phyloP scores from a whole-genome alignment of 2,888 invertebrate genomes.

The Hirtodrosophila trivittata region DNA sequence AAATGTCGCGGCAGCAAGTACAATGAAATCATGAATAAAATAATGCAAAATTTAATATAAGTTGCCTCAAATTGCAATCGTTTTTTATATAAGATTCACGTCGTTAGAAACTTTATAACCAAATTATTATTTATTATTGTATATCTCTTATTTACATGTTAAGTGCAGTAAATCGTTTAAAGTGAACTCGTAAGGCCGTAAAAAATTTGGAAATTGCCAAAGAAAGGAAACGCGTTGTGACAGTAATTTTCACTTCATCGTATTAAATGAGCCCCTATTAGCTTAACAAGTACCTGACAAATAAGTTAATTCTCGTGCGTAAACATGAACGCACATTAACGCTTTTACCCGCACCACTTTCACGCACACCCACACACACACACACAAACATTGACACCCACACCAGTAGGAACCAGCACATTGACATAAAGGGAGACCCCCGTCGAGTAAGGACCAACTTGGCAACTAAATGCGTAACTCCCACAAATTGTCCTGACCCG shows the following conservation, averaged over 20 bases:
- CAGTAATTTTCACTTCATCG: constrained; percentile 73
- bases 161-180: constrained; percentile 1
- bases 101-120: no score
- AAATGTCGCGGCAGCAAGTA: no score
- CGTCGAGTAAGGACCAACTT: constrained; percentile 22
- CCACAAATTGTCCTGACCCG: background rate
- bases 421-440: constrained; percentile 16
- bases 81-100: no score
- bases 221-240: constrained; percentile 35
- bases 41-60: no score
- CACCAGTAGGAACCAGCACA: constrained; percentile 1
- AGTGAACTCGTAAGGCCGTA: background rate
- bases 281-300: constrained; percentile 80
- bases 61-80: no score
- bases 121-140: no score
- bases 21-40: no score
- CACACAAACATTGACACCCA: constrained; percentile 4
- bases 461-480: constrained; percentile 30
- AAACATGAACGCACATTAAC: constrained; percentile 73
- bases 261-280: constrained; percentile 76
- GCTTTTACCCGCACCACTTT: constrained; percentile 34
- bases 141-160: no score
- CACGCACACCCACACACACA: constrained; percentile 10
- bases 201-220: constrained; percentile 11
- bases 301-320: constrained; percentile 77